phyloP scores from a whole-genome alignment of 2,888 invertebrate genomes.

The Lepidochrysops patricia region DNA sequence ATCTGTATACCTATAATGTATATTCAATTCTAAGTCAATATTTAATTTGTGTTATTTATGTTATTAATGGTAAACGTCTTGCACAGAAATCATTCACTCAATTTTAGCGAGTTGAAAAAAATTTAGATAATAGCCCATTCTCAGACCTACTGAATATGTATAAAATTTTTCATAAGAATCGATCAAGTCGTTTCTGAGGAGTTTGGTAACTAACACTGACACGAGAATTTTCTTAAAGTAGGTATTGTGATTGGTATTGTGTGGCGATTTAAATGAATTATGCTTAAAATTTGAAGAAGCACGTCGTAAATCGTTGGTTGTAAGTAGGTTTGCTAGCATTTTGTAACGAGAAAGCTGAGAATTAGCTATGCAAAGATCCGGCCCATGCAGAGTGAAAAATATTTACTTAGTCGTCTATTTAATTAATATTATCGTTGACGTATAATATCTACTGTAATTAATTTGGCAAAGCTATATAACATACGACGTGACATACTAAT shows the following conservation, averaged over 20 bases:
- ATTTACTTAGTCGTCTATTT: neutral
- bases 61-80: neutral
- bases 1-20: neutral
- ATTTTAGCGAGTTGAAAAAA: neutral
- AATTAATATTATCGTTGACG: slow-evolving; percentile 3
- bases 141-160: too few species aligned
- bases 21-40: neutral
- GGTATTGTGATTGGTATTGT: neutral
- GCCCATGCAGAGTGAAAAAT: neutral
- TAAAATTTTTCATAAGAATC: too few species aligned
- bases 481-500: neutral
- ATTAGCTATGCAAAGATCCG: neutral
- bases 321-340: neutral
- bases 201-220: too few species aligned
- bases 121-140: too few species aligned
- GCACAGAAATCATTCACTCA: neutral
- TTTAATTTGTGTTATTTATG: neutral
- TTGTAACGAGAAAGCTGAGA: neutral
- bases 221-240: too few species aligned
- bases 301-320: neutral
- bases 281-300: neutral
- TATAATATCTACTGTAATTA: neutral
- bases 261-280: neutral
- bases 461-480: neutral
- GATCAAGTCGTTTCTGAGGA: too few species aligned